Evolutionary conservation across 2,888 invertebrate genomes (phyloP).

Genomic region (Bedellia somnulentella): DNA sequence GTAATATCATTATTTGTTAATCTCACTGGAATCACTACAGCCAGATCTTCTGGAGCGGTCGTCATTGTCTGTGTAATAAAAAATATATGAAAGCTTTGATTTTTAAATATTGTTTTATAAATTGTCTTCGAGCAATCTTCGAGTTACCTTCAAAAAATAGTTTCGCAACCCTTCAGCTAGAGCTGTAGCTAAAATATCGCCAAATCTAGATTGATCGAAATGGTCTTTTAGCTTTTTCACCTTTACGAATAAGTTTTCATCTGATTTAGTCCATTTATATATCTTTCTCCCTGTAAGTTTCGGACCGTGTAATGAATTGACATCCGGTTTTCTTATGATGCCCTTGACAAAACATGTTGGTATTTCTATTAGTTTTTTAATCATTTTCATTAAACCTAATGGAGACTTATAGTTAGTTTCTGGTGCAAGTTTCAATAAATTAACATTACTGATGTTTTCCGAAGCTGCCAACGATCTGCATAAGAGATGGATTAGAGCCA

Average conservation of each 20-base stretch:
- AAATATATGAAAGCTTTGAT: conserved; percentile 10
- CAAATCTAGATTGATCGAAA: conserved; percentile 28
- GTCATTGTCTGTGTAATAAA: conserved; percentile 18
- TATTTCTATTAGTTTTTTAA: conserved; percentile 19
- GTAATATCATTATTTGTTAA: conserved; percentile 15
- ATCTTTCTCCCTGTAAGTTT: conserved; percentile 36
- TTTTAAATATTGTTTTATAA: background rate
- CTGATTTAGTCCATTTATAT: conserved; percentile 31
- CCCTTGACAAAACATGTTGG: conserved; percentile 22
- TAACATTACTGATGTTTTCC: conserved; percentile 12
- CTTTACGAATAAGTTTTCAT: conserved; percentile 27
- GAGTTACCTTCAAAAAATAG: conserved; percentile 31
- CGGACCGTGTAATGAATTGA: conserved; percentile 42
- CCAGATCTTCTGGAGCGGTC: conserved; percentile 23
- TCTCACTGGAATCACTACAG: conserved; percentile 27
- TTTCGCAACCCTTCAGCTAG: conserved; percentile 44
- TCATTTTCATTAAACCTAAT: conserved; percentile 17
- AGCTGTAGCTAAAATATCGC: conserved; percentile 44
- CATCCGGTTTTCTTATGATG: conserved; percentile 26
- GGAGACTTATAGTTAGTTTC: conserved; percentile 11
- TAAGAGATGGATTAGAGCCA: conserved; percentile 45
- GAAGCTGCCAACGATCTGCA: conserved; percentile 42
- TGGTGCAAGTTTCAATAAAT: conserved; percentile 15
- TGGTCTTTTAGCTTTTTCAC: conserved; percentile 29
- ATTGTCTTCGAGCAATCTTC: too few species aligned